Base-by-base conservation (phyloP, 2,797 vertebrate genomes). In the Pseudochirops cupreus region DNA sequence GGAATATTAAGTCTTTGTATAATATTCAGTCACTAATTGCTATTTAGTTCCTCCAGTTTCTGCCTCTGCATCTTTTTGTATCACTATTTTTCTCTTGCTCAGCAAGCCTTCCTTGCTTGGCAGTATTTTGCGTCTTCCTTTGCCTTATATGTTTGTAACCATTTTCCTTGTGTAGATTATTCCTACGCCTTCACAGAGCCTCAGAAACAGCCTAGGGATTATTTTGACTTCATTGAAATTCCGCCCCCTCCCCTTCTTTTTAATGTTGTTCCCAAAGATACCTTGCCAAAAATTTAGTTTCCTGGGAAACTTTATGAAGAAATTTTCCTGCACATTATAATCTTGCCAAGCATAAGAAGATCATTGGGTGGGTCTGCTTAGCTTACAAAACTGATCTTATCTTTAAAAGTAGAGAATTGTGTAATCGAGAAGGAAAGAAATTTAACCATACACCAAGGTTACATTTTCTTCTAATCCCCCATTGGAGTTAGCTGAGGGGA, bases 1-100 rank as follows among this genome's bases (percentile, higher is more conserved):
- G 96, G 95, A 96, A 97, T 98, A 98, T 97, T 97, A 97, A 90
- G 91, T 96, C 98, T 98, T 97, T 95, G 95, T 90, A 92, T 56
- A 93, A 62, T 91, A 93, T n/a, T 39, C 91, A 96, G 96, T 95
- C 46, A 93, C 56, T 97, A 98, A 97, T 96, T 98, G 90, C 91
- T 94, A 39, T 97, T 98, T 97, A 96, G 97, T 94, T 94, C 87
- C n/a, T 90, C 53, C 18, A 89, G 91, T 97, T 98, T 95, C 56
- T 94, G 67, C 92, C 97, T 95, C 52, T 39, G 59, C 2, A 14
- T 14, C 96, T 98, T 95, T 95, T 14, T 96, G 96, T 94, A 91
- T 93, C 94, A 92, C 89, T 96, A 96, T 96, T 90, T 87, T 96
- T 94, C 50, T 94, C 89, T 62, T 93, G 46, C 56, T 91, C 96